These are phyloP conservation scores for Lasaia peninsularis DNA, from an alignment of 1,140 invertebrate genomes.

Conservation along the genomic window DNA sequence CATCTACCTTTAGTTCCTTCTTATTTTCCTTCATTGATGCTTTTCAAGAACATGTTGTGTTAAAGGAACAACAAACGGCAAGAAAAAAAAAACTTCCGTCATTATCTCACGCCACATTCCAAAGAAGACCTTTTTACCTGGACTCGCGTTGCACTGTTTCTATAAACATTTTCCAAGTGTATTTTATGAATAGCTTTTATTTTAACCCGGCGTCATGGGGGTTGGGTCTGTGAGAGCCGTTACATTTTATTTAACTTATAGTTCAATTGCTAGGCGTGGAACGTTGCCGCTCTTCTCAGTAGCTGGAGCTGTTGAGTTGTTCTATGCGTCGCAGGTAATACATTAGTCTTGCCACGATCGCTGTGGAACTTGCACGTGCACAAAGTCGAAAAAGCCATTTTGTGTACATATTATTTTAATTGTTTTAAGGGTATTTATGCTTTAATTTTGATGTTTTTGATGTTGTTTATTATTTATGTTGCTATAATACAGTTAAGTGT, in stretches of 20 bases:
- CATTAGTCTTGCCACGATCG: slow-evolving; percentile 10
- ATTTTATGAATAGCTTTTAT: no score
- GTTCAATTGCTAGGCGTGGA: slow-evolving; percentile 9
- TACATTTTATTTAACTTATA: slow-evolving; percentile 13
- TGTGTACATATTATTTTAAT: background rate
- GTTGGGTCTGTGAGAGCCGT: slow-evolving; percentile 16
- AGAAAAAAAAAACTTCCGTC: no score
- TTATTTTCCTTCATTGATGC: no score
- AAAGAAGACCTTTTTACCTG: no score
- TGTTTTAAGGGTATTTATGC: background rate
- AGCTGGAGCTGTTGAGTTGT: slow-evolving; percentile 17
- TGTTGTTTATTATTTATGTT: slow-evolving; percentile 10
- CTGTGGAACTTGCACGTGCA: slow-evolving; percentile 9
- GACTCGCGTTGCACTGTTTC: no score
- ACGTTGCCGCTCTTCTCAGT: slow-evolving; percentile 21
- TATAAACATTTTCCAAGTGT: no score
- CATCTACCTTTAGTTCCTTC: no score
- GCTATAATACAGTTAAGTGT: background rate
- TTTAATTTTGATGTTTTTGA: slow-evolving; percentile 1
- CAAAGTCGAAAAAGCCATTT: slow-evolving; percentile 14
- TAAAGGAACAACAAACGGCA: no score
- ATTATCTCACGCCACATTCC: no score
- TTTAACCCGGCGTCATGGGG: slow-evolving; percentile 19
- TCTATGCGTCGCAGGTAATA: slow-evolving; percentile 15
- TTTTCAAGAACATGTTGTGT: no score